Conservation (phyloP, 2,797 vertebrate genomes). For the Bradypodion pumilum region DNA sequence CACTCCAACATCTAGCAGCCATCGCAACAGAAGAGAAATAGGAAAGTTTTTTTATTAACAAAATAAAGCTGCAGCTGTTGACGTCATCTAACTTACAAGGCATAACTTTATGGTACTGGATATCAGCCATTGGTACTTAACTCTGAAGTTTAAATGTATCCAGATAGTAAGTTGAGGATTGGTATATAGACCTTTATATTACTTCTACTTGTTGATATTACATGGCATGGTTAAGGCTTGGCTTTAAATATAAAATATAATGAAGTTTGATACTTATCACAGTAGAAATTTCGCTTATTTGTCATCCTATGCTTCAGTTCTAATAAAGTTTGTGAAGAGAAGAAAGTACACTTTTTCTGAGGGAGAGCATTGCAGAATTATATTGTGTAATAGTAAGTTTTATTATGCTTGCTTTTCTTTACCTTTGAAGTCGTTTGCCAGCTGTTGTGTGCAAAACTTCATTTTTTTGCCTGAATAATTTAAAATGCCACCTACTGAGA, state of each 20-base stretch:
- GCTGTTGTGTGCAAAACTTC: background rate
- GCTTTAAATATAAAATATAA: slow-evolving; percentile 10
- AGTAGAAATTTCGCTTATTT: too few species aligned
- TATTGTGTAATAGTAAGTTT: background rate
- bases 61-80: background rate
- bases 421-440: background rate
- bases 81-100: too few species aligned
- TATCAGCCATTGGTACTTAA: background rate
- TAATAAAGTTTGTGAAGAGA: too few species aligned
- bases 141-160: background rate
- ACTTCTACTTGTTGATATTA: background rate
- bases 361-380: background rate
- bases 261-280: too few species aligned
- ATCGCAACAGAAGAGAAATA: too few species aligned
- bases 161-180: too few species aligned
- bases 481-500: background rate
- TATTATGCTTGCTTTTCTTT: background rate
- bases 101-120: background rate
- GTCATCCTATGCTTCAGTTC: too few species aligned
- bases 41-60: background rate
- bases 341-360: background rate
- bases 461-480: too few species aligned
- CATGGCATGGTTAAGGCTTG: background rate
- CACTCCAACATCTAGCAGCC: too few species aligned
- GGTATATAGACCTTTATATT: too few species aligned